phyloP scores from a whole-genome alignment of 2,888 invertebrate species.

The Noctua comes region DNA sequence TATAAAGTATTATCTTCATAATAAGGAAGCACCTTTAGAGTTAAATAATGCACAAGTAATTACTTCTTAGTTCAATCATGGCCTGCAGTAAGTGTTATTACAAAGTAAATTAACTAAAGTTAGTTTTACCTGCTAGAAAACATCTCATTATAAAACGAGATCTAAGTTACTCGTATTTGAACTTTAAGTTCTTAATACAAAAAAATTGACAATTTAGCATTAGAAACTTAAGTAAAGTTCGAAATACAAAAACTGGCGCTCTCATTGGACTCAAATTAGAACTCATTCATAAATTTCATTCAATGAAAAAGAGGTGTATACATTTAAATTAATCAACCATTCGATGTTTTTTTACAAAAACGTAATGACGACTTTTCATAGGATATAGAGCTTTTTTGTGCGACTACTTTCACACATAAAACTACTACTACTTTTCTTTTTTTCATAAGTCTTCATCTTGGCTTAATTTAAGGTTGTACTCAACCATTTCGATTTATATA shows the following conservation, averaged over 20 bases:
- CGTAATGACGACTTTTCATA: background rate
- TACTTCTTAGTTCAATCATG: slow-evolving; percentile 20
- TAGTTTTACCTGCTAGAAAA: slow-evolving; percentile 19
- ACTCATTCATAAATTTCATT: background rate
- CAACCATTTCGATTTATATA: slow-evolving; percentile 2
- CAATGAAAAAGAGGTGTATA: background rate
- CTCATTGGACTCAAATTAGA: background rate
- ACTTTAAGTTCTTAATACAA: background rate
- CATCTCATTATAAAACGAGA: background rate
- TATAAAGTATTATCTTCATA: background rate
- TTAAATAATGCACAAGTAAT: background rate
- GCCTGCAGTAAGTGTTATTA: slow-evolving; percentile 4
- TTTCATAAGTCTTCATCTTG: background rate
- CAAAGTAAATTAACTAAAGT: background rate
- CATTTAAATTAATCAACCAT: background rate
- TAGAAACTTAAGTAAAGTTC: background rate
- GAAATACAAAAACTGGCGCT: slow-evolving; percentile 12
- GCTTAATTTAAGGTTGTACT: slow-evolving; percentile 8
- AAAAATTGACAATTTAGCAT: no score
- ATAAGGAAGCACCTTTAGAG: slow-evolving; percentile 7
- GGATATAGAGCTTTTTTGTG: background rate
- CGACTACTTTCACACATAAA: no score
- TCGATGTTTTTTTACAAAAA: background rate
- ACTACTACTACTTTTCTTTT: no score
- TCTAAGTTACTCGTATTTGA: slow-evolving; percentile 5